A percentile compares a stretch with the other conserved stretches of the same genome.
Conservation (phyloP, 1,140 invertebrate species). For the Drosophila kohkoa region DNA sequence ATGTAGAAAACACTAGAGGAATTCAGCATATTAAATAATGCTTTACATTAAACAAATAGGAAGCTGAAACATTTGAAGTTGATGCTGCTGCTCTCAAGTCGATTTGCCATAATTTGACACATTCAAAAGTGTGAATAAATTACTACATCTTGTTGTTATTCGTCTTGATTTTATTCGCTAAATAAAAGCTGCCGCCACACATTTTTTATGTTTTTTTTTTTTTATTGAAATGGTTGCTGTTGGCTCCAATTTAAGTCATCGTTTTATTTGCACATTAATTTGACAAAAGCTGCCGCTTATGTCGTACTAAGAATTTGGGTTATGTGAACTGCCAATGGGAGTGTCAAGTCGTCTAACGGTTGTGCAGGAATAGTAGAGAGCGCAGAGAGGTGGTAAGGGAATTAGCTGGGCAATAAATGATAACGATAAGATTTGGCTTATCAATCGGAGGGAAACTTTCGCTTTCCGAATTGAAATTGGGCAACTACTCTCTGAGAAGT, state of each 20-base stretch:
- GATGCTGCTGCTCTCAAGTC: background rate
- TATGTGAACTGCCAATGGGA: constrained; percentile 33
- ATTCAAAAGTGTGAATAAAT: constrained; percentile 18
- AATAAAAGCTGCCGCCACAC: constrained; percentile 46
- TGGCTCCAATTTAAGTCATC: constrained; percentile 40
- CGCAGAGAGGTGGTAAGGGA: background rate
- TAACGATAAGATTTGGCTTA: constrained; percentile 43
- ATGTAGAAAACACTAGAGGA: constrained; percentile 1
- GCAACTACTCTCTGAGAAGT: constrained; percentile 13
- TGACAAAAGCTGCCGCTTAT: constrained; percentile 54
- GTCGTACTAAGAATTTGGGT: constrained; percentile 54
- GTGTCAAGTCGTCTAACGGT: constrained; percentile 1
- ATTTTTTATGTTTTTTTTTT: constrained; percentile 27
- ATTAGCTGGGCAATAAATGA: constrained; percentile 13
- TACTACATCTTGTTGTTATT: constrained; percentile 3
- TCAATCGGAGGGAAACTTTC: constrained; percentile 41
- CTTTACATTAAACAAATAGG: background rate
- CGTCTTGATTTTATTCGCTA: background rate
- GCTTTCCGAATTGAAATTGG: constrained; percentile 41
- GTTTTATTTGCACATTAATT: constrained; percentile 50
- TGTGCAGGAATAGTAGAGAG: background rate
- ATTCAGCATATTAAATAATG: constrained; percentile 6
- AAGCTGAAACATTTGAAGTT: background rate
- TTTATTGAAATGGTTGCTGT: constrained; percentile 24
- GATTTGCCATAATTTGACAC: constrained; percentile 18